Base-by-base conservation (phyloP, 1,140 invertebrate species). In the Anadara kagoshimensis region DNA sequence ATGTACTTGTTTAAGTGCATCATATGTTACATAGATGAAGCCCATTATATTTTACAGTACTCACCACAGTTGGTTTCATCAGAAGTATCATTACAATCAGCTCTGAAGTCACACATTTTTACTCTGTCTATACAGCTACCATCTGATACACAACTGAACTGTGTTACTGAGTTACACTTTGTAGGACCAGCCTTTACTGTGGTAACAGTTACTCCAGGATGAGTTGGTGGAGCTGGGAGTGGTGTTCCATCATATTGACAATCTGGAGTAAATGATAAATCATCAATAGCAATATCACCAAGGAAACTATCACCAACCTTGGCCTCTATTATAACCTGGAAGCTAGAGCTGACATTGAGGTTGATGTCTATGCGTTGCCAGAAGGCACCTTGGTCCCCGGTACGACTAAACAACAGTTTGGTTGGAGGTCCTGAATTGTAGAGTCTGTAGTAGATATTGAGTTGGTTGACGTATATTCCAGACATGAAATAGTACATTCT, bases 71-170 rank as follows among this genome's bases (percentile, higher is more conserved):
- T 54, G 4, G 58, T 61, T 68, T 88, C 86, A 78, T 88, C 86
- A 56, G 76, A 77, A 7, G 63, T 62, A 63, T 86, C 83, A 24
- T 49, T 20, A 70, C 86, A 88, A 79, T 92, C 91, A 0, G 84
- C 86, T 81, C 94, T 93, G 80, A 95, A 95, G 85, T 95, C 93
- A 80, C 94, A 95, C 5, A 82, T 78, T 58, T 76, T 78, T 12
- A 41, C 49, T 4, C 73, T 53, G 18, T 73, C 68, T 47, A 86
- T 81, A 67, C 86, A 88, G 12, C 14, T 69, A 12, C 72, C 69
- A 22, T 67, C 58, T 16, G 69, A 69, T 41, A 20, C 24, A 64
- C 86, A 87, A 51, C 69, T 65, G 58, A 81, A 81, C 67, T 83
- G 77, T 47, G 43, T 56, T 53, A 59, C 76, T 16, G 67, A 36